A percentile compares a stretch with the other conserved stretches of the same genome.
These are phyloP conservation scores for Chloroceryle inda DNA, from an alignment of 2,797 vertebrate genomes.

Conservation along the genomic window DNA sequence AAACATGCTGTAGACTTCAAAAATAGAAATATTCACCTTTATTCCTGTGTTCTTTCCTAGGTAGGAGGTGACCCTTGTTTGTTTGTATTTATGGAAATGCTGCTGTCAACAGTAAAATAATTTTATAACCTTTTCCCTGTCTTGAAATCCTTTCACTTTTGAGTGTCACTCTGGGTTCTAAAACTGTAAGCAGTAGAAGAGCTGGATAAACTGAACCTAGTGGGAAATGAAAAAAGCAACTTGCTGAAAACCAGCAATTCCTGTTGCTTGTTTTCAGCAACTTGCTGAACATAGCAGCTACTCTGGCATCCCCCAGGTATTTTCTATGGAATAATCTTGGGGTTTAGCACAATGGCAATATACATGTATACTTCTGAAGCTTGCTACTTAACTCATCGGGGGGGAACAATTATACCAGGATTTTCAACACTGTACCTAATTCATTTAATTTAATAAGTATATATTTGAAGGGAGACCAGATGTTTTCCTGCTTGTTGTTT, in stretches of 20 bases:
- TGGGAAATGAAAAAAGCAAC: not conserved
- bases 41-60: conserved; percentile 8
- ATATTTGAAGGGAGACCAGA: not conserved
- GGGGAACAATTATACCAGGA: not conserved
- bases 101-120: conserved; percentile 72
- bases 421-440: not conserved
- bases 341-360: not conserved
- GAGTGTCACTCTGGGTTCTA: not conserved
- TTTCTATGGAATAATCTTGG: not conserved
- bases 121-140: conserved; percentile 49
- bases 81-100: conserved; percentile 65
- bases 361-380: not conserved
- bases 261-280: conserved; percentile 3
- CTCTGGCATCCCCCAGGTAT: not conserved
- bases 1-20: not conserved
- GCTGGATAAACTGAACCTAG: not conserved
- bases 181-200: not conserved
- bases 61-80: conserved; percentile 63
- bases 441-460: not conserved
- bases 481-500: conserved; percentile 16
- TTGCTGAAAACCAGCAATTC: conserved; percentile 13
- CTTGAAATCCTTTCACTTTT: conserved; percentile 66
- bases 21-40: not conserved
- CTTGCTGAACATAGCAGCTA: not conserved
- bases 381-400: not conserved